A percentile compares a stretch with the other conserved stretches of the same genome.
Conservation (phyloP, 2,113 vertebrate genomes). For the Salvelinus sp. region DNA sequence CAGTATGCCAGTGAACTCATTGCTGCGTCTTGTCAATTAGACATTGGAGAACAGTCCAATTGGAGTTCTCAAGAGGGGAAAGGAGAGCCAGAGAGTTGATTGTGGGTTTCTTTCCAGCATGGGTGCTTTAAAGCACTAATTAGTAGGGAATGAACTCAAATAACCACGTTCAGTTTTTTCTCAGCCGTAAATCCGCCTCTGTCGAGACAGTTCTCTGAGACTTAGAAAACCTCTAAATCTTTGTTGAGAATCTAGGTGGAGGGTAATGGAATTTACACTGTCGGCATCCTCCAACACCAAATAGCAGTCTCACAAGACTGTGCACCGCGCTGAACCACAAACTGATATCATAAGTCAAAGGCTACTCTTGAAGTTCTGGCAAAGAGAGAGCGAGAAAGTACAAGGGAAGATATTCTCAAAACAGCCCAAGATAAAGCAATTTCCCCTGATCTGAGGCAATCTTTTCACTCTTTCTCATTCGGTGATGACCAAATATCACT, state of each 20-base stretch:
- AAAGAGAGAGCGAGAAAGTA: constrained; percentile 41
- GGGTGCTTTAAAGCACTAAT: constrained; percentile 24
- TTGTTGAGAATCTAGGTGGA: constrained; percentile 48
- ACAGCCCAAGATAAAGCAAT: constrained; percentile 67
- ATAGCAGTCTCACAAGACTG: constrained; percentile 62
- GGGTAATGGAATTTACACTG: constrained; percentile 64
- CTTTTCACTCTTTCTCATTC: constrained; percentile 61
- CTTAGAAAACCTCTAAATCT: constrained; percentile 52
- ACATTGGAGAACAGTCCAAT: constrained; percentile 17
- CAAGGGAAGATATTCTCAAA: constrained; percentile 62
- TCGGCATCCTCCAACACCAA: constrained; percentile 52
- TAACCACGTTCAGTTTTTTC: constrained; percentile 29
- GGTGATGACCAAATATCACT: constrained; percentile 62
- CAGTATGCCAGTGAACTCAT: constrained; percentile 28
- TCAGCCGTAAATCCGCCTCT: neutral
- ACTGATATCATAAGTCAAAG: constrained; percentile 67
- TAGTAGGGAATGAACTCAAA: constrained; percentile 35
- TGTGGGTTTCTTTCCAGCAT: constrained; percentile 26
- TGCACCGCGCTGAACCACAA: constrained; percentile 52
- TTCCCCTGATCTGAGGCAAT: constrained; percentile 59
- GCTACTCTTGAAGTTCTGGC: constrained; percentile 54
- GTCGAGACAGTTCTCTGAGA: constrained; percentile 22
- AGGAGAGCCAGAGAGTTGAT: constrained; percentile 6
- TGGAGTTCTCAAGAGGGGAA: constrained; percentile 21
- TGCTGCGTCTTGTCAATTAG: constrained; percentile 28